Conservation (phyloP, 2,113 vertebrate species). For the Pterocles burchelli region DNA sequence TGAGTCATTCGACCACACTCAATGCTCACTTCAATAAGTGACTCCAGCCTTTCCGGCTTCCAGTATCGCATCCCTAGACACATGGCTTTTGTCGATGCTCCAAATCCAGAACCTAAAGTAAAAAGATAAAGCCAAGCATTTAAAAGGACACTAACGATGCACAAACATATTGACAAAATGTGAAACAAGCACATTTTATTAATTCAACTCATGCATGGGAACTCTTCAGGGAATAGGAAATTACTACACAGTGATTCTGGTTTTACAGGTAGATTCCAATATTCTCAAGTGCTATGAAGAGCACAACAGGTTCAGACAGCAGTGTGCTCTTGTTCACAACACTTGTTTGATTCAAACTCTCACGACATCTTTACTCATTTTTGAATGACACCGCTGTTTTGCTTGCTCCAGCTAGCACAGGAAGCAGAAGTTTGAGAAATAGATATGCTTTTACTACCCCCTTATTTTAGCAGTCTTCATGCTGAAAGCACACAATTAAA, state of each 20-base stretch:
- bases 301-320: neutral
- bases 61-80: conserved; percentile 97
- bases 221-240: neutral
- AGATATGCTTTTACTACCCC: fast-evolving
- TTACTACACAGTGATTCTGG: neutral
- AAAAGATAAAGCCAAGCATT: neutral
- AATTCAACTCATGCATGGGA: neutral
- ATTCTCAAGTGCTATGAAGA: neutral
- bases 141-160: neutral
- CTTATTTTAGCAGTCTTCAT: neutral
- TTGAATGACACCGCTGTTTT: neutral
- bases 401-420: neutral
- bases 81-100: conserved; percentile 96
- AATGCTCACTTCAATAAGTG: conserved; percentile 92
- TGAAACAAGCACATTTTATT: neutral
- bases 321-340: fast-evolving
- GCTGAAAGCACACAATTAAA: neutral
- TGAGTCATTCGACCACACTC: conserved; percentile 96
- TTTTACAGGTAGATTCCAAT: neutral
- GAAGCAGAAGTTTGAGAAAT: neutral
- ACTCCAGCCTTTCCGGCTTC: conserved; percentile 87
- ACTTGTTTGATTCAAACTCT: neutral
- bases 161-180: neutral
- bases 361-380: neutral
- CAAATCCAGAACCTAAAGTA: conserved; percentile 88